phyloP scores from a whole-genome alignment of 2,113 vertebrate species.

The Lycocorax pyrrhopterus region DNA sequence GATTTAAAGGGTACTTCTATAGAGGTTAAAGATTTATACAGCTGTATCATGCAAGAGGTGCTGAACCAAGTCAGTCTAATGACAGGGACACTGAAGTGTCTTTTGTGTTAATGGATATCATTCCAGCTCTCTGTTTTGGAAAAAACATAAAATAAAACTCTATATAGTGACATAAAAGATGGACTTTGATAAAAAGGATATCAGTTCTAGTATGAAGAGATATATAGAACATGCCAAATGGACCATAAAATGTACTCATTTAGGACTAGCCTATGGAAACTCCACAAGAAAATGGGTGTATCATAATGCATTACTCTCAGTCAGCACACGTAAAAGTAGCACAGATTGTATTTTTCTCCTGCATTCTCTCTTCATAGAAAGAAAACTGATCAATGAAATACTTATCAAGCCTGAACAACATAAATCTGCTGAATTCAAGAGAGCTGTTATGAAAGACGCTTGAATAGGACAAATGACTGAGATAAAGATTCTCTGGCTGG shows the following conservation, averaged over 20 bases:
- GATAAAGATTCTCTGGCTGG: slow-evolving; percentile 8
- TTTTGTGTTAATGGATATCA: neutral
- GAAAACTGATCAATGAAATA: slow-evolving; percentile 21
- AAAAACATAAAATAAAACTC: neutral
- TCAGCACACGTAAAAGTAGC: neutral
- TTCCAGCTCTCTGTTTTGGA: neutral
- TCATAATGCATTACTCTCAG: neutral
- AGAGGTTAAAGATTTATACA: neutral
- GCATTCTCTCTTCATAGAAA: neutral
- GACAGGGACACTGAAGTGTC: neutral
- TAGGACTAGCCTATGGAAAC: neutral
- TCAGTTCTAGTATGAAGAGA: neutral
- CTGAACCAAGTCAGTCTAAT: neutral
- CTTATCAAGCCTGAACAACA: slow-evolving; percentile 16
- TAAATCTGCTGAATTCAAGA: slow-evolving; percentile 14
- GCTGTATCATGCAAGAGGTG: neutral
- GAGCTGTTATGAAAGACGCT: neutral
- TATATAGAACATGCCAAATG: neutral
- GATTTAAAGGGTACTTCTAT: neutral
- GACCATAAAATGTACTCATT: neutral
- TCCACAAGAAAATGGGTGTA: neutral
- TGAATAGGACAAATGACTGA: neutral
- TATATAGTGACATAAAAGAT: neutral
- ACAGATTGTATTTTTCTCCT: neutral
- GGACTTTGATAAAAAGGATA: neutral